phyloP scores from a whole-genome alignment of 2,113 vertebrate genomes.

The Malurus elegans region DNA sequence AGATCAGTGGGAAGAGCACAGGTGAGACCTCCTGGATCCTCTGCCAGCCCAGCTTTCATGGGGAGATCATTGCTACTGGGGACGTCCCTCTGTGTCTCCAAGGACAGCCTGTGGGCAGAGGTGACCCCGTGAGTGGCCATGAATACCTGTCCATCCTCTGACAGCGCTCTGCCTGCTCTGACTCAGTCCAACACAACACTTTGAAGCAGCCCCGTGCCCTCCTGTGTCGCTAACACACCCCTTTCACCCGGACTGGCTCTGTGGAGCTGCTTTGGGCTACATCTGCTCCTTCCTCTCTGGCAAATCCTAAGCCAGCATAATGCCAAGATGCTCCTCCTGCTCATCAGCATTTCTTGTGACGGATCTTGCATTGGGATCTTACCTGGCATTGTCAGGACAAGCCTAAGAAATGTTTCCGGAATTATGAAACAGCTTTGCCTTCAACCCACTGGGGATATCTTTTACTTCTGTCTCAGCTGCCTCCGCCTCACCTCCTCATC shows the following conservation, averaged over 20 bases:
- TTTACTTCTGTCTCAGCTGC: background rate
- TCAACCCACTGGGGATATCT: background rate
- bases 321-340: background rate
- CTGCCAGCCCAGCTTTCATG: background rate
- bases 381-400: background rate
- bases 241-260: accelerated
- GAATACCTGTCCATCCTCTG: background rate
- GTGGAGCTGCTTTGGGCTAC: background rate
- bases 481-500: background rate
- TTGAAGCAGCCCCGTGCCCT: background rate
- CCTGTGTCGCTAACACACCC: accelerated
- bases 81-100: accelerated
- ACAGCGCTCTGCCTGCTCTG: accelerated
- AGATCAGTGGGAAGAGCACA: background rate
- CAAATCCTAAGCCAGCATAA: background rate
- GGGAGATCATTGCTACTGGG: background rate
- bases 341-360: background rate
- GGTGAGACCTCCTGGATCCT: background rate
- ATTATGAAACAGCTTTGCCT: background rate
- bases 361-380: background rate
- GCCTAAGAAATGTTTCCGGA: background rate
- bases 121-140: background rate
- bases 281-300: background rate
- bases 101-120: background rate
- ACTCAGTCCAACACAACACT: background rate